These are phyloP conservation scores for Astatotilapia flaviijosephi DNA, from an alignment of 2,113 vertebrate species.

Conservation along the genomic window DNA sequence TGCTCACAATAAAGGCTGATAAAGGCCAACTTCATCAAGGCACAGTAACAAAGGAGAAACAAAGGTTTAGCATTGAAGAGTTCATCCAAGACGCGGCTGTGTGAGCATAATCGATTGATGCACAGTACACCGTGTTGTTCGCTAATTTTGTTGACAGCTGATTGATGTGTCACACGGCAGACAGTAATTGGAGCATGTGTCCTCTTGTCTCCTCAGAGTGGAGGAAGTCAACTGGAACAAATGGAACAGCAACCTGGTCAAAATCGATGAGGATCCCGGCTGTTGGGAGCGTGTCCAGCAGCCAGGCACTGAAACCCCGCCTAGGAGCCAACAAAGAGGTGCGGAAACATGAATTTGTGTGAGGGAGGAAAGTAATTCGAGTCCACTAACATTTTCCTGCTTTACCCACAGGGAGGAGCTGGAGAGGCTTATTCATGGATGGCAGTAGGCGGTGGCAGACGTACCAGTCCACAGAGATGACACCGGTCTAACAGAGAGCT, in stretches of 20 bases:
- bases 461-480: constrained; percentile 51
- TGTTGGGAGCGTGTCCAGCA: constrained; percentile 36
- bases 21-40: neutral
- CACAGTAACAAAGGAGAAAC: neutral
- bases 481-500: neutral
- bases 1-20: neutral
- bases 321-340: neutral
- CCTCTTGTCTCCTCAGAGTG: constrained; percentile 74
- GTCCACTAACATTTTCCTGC: neutral
- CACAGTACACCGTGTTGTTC: neutral
- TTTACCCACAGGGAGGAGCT: constrained; percentile 60
- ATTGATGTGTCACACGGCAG: constrained; percentile 30
- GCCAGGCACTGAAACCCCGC: neutral
- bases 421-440: constrained; percentile 23
- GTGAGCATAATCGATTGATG: neutral
- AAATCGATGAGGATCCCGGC: constrained; percentile 92
- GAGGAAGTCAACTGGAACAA: constrained; percentile 97
- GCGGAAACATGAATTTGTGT: neutral
- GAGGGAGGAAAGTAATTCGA: neutral
- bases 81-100: neutral
- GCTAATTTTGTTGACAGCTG: constrained; percentile 38
- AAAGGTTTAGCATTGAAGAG: neutral
- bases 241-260: constrained; percentile 90
- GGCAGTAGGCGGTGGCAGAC: neutral
- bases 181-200: constrained; percentile 55